Evolutionary conservation across 2,113 vertebrate species (phyloP).

Genomic region (Kobus ellipsiprymnus): DNA sequence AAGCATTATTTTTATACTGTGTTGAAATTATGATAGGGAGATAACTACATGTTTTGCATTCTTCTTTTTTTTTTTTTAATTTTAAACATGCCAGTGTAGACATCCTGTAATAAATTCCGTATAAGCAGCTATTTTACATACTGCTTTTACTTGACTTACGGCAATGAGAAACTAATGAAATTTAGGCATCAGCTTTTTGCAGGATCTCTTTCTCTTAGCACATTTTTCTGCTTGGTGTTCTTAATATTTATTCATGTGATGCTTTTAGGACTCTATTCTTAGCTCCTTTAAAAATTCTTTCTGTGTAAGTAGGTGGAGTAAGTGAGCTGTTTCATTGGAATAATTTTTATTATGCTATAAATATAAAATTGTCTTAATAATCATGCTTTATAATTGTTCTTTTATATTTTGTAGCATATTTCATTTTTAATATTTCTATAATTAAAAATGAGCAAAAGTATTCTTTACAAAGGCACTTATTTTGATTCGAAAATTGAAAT

Average conservation of each 20-base stretch:
- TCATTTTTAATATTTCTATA: neutral
- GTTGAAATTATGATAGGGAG: neutral
- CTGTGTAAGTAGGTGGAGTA: neutral
- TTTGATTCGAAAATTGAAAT: constrained; percentile 11
- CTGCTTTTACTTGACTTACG: neutral
- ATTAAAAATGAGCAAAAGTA: neutral
- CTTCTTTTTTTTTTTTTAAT: neutral
- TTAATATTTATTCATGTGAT: neutral
- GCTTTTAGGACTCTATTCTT: neutral
- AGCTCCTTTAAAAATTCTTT: neutral
- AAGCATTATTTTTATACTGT: neutral
- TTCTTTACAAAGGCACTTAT: neutral
- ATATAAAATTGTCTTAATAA: neutral
- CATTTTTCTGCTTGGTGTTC: neutral
- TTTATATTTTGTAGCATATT: neutral
- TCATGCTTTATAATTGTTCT: neutral
- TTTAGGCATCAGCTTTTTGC: neutral
- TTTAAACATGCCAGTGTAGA: neutral
- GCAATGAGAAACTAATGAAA: neutral
- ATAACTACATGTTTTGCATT: neutral
- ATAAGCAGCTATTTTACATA: neutral
- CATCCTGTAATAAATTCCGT: neutral
- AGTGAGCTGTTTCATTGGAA: neutral
- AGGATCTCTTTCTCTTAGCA: neutral
- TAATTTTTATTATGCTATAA: constrained; percentile 21